Conservation (phyloP, 2,888 invertebrate genomes). For the Drosophila neutralis region DNA sequence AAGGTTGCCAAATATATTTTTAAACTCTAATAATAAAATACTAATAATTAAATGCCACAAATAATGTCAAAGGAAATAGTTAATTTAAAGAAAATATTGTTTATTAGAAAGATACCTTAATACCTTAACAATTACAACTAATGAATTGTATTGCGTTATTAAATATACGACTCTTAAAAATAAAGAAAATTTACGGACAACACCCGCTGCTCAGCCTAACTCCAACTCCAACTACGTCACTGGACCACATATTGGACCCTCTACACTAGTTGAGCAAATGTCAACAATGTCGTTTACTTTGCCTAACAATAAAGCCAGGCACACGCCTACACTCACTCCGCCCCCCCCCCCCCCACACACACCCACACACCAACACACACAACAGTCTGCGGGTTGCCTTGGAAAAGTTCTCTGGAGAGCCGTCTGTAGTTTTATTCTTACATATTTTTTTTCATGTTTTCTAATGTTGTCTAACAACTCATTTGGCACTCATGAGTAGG, state of each 20-base stretch:
- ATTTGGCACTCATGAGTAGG: constrained; percentile 79
- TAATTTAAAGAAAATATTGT: not conserved
- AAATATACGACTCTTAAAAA: not conserved
- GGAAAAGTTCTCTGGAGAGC: constrained; percentile 44
- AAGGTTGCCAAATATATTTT: not conserved
- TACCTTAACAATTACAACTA: not conserved
- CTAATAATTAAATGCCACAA: not conserved
- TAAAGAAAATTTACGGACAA: not conserved
- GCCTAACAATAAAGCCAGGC: constrained; percentile 74
- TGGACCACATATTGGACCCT: constrained; percentile 47
- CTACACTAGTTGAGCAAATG: constrained; percentile 49
- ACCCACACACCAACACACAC: constrained; percentile 2
- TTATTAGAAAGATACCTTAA: not conserved
- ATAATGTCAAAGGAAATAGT: not conserved
- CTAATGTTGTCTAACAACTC: constrained; percentile 63
- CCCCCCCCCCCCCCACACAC: constrained; percentile 3
- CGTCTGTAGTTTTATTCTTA: constrained; percentile 29
- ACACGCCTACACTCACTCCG: constrained; percentile 16
- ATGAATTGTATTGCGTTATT: not conserved
- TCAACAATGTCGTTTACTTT: constrained; percentile 75
- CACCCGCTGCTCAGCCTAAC: not conserved
- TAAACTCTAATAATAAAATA: not conserved
- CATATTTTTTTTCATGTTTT: constrained; percentile 6
- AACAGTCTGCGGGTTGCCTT: constrained; percentile 23
- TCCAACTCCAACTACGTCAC: constrained; percentile 29